These are phyloP conservation scores for Desoria tigrina DNA, from an alignment of 2,888 invertebrate species.

Conservation along the genomic window DNA sequence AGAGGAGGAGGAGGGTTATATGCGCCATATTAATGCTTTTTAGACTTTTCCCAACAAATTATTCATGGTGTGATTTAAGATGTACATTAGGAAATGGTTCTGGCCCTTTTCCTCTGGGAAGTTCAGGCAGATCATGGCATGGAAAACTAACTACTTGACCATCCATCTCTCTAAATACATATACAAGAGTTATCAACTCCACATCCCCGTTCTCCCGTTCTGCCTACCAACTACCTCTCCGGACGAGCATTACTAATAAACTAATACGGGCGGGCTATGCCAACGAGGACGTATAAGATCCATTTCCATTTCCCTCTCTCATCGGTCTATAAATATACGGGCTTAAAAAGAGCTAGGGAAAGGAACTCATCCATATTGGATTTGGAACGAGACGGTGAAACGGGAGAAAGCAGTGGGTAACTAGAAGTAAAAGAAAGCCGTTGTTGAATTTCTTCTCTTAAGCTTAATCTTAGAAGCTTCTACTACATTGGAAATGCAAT, in stretches of 20 bases:
- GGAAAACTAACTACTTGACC: not conserved
- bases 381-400: not conserved
- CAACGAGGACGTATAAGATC: not conserved
- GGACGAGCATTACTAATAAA: not conserved
- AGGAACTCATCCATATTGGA: slow-evolving; percentile 6
- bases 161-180: slow-evolving; percentile 8
- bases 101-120: slow-evolving; percentile 21
- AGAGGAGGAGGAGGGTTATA: slow-evolving; percentile 34
- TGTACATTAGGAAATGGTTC: slow-evolving; percentile 53
- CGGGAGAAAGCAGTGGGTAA: not conserved
- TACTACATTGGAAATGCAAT: not conserved
- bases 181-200: slow-evolving; percentile 1
- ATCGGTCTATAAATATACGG: not conserved
- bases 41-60: slow-evolving; percentile 53
- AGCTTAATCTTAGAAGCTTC: no score
- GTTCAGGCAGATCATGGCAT: not conserved
- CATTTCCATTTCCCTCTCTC: not conserved
- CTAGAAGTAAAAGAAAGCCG: not conserved
- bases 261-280: not conserved
- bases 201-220: no score
- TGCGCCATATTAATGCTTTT: slow-evolving; percentile 53
- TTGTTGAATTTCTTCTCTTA: not conserved
- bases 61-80: slow-evolving; percentile 54
- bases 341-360: not conserved
- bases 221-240: not conserved